phyloP scores from a whole-genome alignment of 2,888 invertebrate species.

The Troides aeacus region DNA sequence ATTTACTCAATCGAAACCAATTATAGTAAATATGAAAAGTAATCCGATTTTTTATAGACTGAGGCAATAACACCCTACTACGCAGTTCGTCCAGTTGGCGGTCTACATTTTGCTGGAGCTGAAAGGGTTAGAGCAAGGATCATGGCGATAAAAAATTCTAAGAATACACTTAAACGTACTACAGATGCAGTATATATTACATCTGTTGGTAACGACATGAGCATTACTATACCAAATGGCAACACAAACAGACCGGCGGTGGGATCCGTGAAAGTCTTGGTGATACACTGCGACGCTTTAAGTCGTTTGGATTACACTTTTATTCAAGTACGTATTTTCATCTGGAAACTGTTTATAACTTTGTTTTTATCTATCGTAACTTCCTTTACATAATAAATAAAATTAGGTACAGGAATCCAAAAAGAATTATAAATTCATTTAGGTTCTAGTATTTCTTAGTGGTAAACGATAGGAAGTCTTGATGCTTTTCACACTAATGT shows the following conservation, averaged over 20 bases:
- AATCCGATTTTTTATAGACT: conserved; percentile 43
- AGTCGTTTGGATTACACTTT: conserved; percentile 84
- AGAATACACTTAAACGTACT: conserved; percentile 30
- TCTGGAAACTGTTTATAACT: too few relatives aligned
- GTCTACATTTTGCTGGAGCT: conserved; percentile 69
- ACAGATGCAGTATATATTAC: conserved; percentile 36
- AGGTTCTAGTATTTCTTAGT: too few relatives aligned
- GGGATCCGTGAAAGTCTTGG: conserved; percentile 55
- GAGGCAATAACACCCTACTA: conserved; percentile 56
- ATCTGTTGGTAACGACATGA: conserved; percentile 27
- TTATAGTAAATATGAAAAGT: not conserved
- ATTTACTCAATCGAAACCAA: not conserved
- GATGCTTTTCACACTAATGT: conserved; percentile 1
- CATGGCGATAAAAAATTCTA: conserved; percentile 42
- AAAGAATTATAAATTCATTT: too few relatives aligned
- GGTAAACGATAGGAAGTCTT: too few relatives aligned
- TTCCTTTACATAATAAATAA: not conserved
- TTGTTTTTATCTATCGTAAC: not conserved
- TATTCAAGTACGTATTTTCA: conserved; percentile 76
- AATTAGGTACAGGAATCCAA: not conserved
- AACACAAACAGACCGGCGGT: conserved; percentile 29
- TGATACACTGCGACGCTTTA: conserved; percentile 82
- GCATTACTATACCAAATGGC: conserved; percentile 22
- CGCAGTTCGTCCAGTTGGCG: conserved; percentile 62
- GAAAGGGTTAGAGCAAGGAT: conserved; percentile 62